Evolutionary conservation across 2,888 invertebrate genomes (phyloP).

Genomic region (Volucella bombylans): DNA sequence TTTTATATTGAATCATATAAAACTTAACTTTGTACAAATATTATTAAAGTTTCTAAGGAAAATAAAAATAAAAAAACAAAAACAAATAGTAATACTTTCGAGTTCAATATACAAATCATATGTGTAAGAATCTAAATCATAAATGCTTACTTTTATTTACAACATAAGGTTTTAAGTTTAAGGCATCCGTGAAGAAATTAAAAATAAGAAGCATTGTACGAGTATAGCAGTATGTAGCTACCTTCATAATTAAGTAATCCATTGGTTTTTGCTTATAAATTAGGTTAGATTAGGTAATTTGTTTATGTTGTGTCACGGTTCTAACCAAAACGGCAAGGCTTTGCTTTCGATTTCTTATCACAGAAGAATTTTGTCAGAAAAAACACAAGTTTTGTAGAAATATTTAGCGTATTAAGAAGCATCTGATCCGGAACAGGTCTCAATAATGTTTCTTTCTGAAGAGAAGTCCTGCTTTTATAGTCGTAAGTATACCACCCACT

Average conservation of each 20-base stretch:
- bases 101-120: constrained; percentile 62
- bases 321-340: background rate
- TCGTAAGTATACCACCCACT: too few relatives aligned
- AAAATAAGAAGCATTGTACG: constrained; percentile 18
- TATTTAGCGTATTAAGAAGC: too few relatives aligned
- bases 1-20: background rate
- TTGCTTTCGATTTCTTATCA: background rate
- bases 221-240: constrained; percentile 59
- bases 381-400: too few relatives aligned
- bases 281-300: too few relatives aligned
- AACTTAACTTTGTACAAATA: constrained; percentile 44
- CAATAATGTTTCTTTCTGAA: too few relatives aligned
- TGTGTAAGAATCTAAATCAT: constrained; percentile 47
- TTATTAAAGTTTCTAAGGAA: constrained; percentile 10
- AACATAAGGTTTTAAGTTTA: constrained; percentile 35
- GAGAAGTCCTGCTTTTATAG: too few relatives aligned
- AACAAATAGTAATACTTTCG: constrained; percentile 62
- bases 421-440: too few relatives aligned
- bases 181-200: constrained; percentile 41
- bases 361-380: too few relatives aligned
- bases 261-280: background rate
- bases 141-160: constrained; percentile 63
- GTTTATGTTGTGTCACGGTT: too few relatives aligned
- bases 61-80: constrained; percentile 14
- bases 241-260: constrained; percentile 38